These are phyloP conservation scores for Dicaeum eximium DNA, from an alignment of 2,113 vertebrate species.

Conservation along the genomic window DNA sequence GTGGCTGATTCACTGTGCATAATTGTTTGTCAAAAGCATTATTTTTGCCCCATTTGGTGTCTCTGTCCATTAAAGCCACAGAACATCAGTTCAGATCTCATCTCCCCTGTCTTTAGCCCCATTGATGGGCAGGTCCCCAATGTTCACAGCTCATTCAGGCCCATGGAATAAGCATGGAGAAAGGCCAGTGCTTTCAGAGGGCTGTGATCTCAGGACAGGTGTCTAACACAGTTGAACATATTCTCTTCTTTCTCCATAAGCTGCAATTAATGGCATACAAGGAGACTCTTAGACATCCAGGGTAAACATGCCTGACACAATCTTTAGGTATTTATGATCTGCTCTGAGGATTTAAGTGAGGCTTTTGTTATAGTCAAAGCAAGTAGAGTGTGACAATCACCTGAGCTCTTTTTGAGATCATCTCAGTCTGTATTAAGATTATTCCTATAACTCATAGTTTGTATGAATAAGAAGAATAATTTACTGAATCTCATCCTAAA, in stretches of 20 bases:
- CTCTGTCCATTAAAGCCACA: not conserved
- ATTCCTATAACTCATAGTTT: not conserved
- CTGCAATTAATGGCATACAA: not conserved
- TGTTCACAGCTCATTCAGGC: not conserved
- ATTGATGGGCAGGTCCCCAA: not conserved
- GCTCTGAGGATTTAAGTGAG: not conserved
- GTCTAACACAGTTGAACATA: not conserved
- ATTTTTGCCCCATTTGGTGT: not conserved
- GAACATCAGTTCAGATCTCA: not conserved
- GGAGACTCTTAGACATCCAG: not conserved
- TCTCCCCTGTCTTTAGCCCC: rapidly evolving
- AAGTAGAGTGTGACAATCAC: not conserved
- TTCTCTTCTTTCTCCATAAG: not conserved
- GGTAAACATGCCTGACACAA: not conserved
- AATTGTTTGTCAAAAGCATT: not conserved
- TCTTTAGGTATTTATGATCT: not conserved
- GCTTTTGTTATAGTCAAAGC: not conserved
- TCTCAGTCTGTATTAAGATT: not conserved
- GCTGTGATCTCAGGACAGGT: not conserved
- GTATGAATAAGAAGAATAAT: not conserved
- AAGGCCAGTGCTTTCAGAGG: not conserved
- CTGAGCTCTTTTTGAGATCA: not conserved
- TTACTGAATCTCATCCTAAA: not conserved
- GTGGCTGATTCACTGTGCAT: not conserved
- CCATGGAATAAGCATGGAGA: not conserved